Base-by-base conservation (phyloP, 2,113 vertebrate species). In the Phalacrocorax brasilianus region DNA sequence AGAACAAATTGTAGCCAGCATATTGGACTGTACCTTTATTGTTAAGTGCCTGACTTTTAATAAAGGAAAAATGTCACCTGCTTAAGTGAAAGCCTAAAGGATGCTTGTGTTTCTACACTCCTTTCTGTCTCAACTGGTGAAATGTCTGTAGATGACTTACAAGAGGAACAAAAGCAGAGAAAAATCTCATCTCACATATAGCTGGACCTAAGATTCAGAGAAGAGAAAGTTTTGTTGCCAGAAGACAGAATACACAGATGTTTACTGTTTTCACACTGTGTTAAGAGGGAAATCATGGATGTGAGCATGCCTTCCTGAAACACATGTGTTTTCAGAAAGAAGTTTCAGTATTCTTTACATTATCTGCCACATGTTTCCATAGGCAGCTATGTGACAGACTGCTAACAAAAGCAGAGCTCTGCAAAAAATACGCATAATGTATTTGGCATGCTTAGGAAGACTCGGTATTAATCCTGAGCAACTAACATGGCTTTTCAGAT, bases 281-380 rank as follows among this genome's bases (percentile, higher is more conserved):
- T 28, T 26, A 77, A 45, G 53, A 88, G 21, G 23, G 11, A 92
- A 91, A 61, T 9, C 0, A 0, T 52, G 19, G 15, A 52, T 33
- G 59, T 62, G 19, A 11, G 3, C 22, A 20, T 49, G 14, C 21
- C 30, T 71, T 35, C 28, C 7, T 50, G 32, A 11, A 21, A 66
- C 3, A 15, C 6, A 14, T 50, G 91, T 59, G 12, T 44, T 86
- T 62, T 33, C 8, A 63, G 66, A 76, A 55, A 35, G 15, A 68
- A 74, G 6, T 44, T 85, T 85, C 21, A 84, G 13, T 26, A 45
- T 73, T 47, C 18, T 63, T 71, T 30, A 77, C 15, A 15, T 42
- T 4, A n/a, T 71, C 58, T 45, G 6, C 38, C 12, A n/a, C 0
- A 7, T 13, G 0, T 79, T 88, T 89, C 47, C 44, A 63, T 59